Conservation (phyloP, 1,140 invertebrate genomes). For the Bombus fervidus region DNA sequence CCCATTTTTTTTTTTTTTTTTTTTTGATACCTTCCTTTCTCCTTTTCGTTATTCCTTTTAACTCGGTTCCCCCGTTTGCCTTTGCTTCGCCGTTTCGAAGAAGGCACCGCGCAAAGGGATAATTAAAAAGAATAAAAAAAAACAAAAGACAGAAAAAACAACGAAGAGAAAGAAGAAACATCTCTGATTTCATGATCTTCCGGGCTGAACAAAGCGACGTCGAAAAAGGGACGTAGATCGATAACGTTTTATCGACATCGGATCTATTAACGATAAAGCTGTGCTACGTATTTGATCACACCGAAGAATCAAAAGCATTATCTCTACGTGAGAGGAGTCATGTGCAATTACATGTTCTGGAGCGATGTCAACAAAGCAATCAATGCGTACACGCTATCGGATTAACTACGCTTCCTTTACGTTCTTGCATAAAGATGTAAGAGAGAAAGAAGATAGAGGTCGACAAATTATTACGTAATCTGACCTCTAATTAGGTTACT, state of each 20-base stretch:
- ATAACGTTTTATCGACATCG: constrained; percentile 28
- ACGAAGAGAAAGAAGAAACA: not conserved
- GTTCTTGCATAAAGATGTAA: not conserved
- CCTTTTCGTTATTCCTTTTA: not conserved
- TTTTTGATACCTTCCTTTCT: not conserved
- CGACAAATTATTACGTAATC: not conserved
- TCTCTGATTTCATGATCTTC: not conserved
- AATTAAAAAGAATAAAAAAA: not conserved
- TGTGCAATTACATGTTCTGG: not conserved
- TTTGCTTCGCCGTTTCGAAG: not conserved
- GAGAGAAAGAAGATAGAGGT: not conserved
- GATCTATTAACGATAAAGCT: constrained; percentile 42
- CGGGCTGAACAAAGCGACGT: not conserved
- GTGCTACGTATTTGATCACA: not conserved
- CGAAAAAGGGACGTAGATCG: not conserved
- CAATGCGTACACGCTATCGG: constrained; percentile 8
- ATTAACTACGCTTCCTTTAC: not conserved
- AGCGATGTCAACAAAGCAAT: not conserved
- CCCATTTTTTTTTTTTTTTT: too few species aligned
- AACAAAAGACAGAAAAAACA: not conserved
- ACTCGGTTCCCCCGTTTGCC: too few species aligned
- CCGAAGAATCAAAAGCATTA: constrained; percentile 47
- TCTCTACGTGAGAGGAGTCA: constrained; percentile 59
- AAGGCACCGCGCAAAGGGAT: not conserved
- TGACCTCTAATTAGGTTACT: not conserved